phyloP scores from a whole-genome alignment of 2,888 invertebrate genomes.

The Bugula neritina region DNA sequence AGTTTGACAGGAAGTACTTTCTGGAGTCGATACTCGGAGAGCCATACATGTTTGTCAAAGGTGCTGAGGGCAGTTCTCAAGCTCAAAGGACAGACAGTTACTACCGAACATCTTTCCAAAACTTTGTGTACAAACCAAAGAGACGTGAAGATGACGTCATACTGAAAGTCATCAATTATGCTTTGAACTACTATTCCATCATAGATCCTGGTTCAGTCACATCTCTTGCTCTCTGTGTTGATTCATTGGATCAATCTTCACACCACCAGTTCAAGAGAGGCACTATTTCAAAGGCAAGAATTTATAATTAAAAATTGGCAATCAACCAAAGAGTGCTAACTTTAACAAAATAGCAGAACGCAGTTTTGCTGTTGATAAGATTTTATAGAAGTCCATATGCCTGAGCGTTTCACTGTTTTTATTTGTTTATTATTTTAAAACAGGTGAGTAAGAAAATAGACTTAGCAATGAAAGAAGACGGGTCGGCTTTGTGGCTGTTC shows the following conservation, averaged over 20 bases:
- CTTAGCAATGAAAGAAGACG: background rate
- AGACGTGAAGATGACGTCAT: background rate
- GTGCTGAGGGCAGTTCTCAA: background rate
- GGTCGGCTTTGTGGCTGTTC: background rate
- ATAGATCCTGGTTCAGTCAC: background rate
- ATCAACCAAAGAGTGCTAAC: too few species aligned
- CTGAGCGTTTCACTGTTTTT: too few species aligned
- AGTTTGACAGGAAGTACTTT: background rate
- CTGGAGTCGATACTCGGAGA: background rate
- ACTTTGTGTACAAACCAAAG: background rate
- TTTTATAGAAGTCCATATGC: too few species aligned
- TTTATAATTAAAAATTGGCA: too few species aligned
- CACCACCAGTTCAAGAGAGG: too few species aligned
- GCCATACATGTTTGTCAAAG: background rate
- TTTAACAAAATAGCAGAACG: too few species aligned
- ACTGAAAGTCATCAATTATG: background rate
- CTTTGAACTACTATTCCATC: background rate
- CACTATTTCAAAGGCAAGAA: too few species aligned
- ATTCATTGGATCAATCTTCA: background rate
- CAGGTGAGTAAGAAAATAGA: background rate
- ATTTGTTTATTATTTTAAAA: too few species aligned
- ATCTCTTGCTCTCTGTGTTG: background rate
- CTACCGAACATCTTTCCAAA: background rate
- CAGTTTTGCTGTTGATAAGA: too few species aligned
- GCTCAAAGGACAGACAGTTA: too few species aligned